Conservation (phyloP, 2,797 vertebrate species). For the Nothura maculosa region DNA sequence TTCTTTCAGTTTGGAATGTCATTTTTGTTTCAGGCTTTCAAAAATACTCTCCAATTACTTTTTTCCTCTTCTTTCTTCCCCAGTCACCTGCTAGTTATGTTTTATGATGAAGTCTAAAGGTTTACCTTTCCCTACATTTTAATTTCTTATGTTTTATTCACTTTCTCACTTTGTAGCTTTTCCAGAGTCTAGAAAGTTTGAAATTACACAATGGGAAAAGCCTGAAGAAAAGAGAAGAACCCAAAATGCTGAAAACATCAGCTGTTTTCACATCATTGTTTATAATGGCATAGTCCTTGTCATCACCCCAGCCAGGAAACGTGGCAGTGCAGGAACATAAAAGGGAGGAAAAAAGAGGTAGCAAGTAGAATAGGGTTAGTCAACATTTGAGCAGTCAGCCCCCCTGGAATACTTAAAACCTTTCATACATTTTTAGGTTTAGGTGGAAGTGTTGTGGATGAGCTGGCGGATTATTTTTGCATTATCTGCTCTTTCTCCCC, state of each 20-base stretch:
- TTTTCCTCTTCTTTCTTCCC: background rate
- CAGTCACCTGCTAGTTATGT: background rate
- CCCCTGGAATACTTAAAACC: background rate
- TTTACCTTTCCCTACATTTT: background rate
- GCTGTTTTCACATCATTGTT: background rate
- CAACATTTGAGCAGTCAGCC: background rate
- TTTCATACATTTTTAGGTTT: background rate
- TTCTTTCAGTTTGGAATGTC: fast-evolving
- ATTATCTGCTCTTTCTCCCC: background rate
- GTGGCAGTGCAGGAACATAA: background rate
- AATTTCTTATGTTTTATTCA: background rate
- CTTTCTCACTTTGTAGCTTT: background rate
- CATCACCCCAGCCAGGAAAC: background rate
- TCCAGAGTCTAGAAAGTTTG: background rate
- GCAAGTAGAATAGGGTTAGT: background rate
- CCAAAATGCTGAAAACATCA: background rate
- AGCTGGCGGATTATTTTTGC: background rate
- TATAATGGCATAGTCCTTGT: background rate
- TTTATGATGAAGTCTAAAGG: background rate
- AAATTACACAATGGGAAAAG: background rate
- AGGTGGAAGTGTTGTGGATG: background rate
- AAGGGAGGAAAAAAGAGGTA: background rate
- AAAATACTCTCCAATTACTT: fast-evolving
- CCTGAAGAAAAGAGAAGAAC: background rate
- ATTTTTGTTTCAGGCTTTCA: background rate